Conservation (phyloP, 2,888 invertebrate species). For the Orthonychiurus folsomi region DNA sequence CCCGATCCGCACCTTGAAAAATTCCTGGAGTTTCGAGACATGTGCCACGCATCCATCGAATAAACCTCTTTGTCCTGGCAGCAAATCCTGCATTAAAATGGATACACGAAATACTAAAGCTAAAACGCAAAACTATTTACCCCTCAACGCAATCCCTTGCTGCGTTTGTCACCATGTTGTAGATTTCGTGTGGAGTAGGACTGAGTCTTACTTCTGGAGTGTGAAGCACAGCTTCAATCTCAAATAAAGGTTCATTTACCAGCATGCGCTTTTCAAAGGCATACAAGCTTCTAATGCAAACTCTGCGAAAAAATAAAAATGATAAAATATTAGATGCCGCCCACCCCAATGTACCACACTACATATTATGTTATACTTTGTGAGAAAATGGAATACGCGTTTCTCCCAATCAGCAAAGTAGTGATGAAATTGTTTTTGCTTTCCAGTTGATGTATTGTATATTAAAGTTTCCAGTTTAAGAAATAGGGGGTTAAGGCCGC, state of each 20-base stretch:
- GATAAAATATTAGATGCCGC: not conserved
- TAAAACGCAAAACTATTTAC: constrained; percentile 49
- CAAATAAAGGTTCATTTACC: constrained; percentile 57
- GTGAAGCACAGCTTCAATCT: constrained; percentile 65
- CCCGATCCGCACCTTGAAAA: constrained; percentile 52
- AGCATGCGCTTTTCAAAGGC: constrained; percentile 55
- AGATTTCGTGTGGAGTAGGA: constrained; percentile 67
- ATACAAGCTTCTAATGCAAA: constrained; percentile 62
- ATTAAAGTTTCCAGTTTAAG: constrained; percentile 78
- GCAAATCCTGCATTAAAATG: constrained; percentile 10
- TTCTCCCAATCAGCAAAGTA: constrained; percentile 77
- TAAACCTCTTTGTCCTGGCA: constrained; percentile 59
- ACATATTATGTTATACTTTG: constrained; percentile 47
- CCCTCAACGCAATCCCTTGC: constrained; percentile 68
- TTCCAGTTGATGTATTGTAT: constrained; percentile 67
- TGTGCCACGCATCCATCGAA: constrained; percentile 76
- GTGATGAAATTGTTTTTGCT: constrained; percentile 59
- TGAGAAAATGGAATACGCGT: constrained; percentile 60
- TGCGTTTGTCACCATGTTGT: constrained; percentile 63
- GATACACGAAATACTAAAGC: constrained; percentile 19
- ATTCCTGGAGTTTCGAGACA: constrained; percentile 64
- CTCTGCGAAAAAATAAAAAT: constrained; percentile 44
- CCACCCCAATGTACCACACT: not conserved
- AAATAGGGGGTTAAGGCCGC: constrained; percentile 69
- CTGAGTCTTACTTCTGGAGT: constrained; percentile 66